Conservation (phyloP, 2,113 vertebrate species). For the Stigmatopora argus region DNA sequence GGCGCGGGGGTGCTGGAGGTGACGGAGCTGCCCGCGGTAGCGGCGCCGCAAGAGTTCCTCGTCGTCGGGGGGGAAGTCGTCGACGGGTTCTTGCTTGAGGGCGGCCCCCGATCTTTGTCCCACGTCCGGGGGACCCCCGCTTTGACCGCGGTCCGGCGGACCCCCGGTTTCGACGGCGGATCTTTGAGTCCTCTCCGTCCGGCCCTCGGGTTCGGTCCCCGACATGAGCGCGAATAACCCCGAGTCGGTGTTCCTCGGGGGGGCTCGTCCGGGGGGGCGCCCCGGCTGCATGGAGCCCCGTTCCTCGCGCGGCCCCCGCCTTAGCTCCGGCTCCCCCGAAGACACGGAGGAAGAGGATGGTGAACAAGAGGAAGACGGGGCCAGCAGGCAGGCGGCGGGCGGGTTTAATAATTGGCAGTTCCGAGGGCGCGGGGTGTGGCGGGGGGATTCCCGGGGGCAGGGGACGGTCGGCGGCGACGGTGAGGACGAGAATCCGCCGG, state of each 20-base stretch:
- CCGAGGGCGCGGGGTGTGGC: conserved; percentile 67
- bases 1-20: conserved; percentile 63
- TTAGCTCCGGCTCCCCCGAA: conserved; percentile 68
- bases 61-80: conserved; percentile 81
- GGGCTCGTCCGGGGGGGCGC: conserved; percentile 42
- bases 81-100: conserved; percentile 90
- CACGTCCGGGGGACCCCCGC: background rate
- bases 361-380: conserved; percentile 70
- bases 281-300: conserved; percentile 72
- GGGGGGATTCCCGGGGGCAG: conserved; percentile 63
- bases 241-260: conserved; percentile 38
- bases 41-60: conserved; percentile 81
- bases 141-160: conserved; percentile 61
- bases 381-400: conserved; percentile 77
- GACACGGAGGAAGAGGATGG: conserved; percentile 64
- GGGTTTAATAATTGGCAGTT: conserved; percentile 73
- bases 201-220: conserved; percentile 43
- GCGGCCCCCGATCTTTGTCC: conserved; percentile 63
- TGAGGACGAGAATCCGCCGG: conserved; percentile 63
- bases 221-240: conserved; percentile 62
- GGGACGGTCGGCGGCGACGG: conserved; percentile 61
- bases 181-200: conserved; percentile 62
- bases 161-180: conserved; percentile 34
- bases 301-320: conserved; percentile 71
- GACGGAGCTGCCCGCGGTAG: conserved; percentile 71